Percentiles rank a stretch among this genome's conserved stretches.
phyloP scores from a whole-genome alignment of 2,888 invertebrate species.

The Agonopterix subpropinquella region DNA sequence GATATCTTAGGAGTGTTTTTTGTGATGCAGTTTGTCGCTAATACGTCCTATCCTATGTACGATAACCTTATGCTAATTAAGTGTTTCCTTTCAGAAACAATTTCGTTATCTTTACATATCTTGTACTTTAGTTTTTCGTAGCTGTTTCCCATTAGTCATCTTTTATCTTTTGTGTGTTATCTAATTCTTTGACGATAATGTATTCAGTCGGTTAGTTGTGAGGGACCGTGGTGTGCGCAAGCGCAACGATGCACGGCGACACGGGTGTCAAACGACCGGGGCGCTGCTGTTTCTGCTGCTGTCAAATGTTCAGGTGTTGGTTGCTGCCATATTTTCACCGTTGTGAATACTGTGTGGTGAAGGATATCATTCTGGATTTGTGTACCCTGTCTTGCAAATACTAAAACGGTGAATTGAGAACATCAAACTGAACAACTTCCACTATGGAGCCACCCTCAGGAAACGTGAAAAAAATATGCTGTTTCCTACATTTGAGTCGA shows the following conservation, averaged over 20 bases:
- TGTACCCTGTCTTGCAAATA: too few relatives aligned
- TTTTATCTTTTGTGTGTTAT: conserved; percentile 50
- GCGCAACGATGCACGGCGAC: neutral
- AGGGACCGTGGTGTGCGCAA: conserved; percentile 17
- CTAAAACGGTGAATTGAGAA: too few relatives aligned
- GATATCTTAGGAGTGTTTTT: too few relatives aligned
- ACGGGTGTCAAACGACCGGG: neutral
- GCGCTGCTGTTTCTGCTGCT: conserved; percentile 11
- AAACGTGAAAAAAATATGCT: too few relatives aligned
- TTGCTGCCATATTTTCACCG: too few relatives aligned
- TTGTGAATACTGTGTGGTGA: too few relatives aligned
- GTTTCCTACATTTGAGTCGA: too few relatives aligned
- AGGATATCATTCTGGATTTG: too few relatives aligned
- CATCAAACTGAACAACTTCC: too few relatives aligned
- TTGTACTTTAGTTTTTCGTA: conserved; percentile 19
- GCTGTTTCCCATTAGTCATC: conserved; percentile 45
- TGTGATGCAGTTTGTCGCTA: too few relatives aligned
- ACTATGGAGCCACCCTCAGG: too few relatives aligned
- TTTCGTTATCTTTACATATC: conserved; percentile 24
- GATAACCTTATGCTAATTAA: conserved; percentile 3
- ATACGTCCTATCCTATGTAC: too few relatives aligned
- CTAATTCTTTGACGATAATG: conserved; percentile 36
- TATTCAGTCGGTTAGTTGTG: conserved; percentile 10
- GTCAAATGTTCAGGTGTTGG: conserved; percentile 17
- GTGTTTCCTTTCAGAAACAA: conserved; percentile 19